Base-by-base conservation (phyloP, 2,113 vertebrate species). In the Polypterus senegalus region DNA sequence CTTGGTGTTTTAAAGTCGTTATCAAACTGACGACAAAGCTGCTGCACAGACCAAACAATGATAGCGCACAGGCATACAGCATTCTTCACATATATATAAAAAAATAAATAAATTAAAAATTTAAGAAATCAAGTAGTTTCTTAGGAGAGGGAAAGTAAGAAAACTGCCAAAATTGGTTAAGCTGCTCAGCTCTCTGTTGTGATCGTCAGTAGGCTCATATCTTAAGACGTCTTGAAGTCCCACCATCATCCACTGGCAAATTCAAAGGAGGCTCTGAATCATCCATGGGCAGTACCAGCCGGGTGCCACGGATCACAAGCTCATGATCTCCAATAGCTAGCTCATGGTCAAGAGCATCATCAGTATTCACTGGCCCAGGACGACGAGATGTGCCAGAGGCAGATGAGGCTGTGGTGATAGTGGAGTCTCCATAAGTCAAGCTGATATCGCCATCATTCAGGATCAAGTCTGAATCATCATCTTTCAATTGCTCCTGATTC, bases 391-490 rank as follows among this genome's bases (percentile, higher is more conserved):
- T 67, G 0, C 72, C 61, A 1, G 83, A 75, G 0, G 85, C 74
- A 0, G 77, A 72, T 0, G 86, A 83, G 5, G 95, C 92, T 0
- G 92, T 88, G 63, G 81, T 93, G 67, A 94, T 84, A 0, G 92
- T 88, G 46, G 94, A 85, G 75, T 97, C 94, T 0, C 94, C 94
- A 0, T 95, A 97, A 0, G 91, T 91, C 77, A 99, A 79, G 63
- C 81, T 94, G 74, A 97, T 91, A 61, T 98, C 91, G 0, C 91
- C 86, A 0, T 98, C 95, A 0, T 92, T 91, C 79, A 98, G 75
- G 75, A 98, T 97, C 64, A 99, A 91, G 79, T 98, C 94, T 0
- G 95, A 98, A 76, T 98, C 95, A 3, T 97, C 95, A 1, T 99
- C 94, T 72, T 92, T 94, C 78, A 97, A 75, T 74, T 94, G 92